Evolutionary conservation across 2,113 vertebrate species (phyloP), one percentile per base, ranked within the genome.

Genomic region (Chloropsis hardwickii): DNA sequence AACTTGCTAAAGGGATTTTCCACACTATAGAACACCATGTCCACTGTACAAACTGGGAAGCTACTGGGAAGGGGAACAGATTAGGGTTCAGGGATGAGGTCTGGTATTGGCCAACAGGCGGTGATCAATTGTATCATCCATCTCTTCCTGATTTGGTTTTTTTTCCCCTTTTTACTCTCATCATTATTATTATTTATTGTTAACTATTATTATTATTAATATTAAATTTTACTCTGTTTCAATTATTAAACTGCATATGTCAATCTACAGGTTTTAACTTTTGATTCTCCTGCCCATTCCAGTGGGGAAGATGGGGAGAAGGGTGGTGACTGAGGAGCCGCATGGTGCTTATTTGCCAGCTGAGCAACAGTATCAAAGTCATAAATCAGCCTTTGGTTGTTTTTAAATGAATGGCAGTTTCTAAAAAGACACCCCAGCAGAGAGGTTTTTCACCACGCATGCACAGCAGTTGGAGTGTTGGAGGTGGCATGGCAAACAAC

Each of bases 51-150:
- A 37, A 58, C 12, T n/a, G 23, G 7, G 23, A 40, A 51, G 7
- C 9, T 29, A 5, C 37, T 7, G 0, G 1, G 19, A n/a, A 45
- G 12, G 3, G 23, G 11, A 81, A 21, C 3, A 73, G 12, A 6
- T 51, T 51, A 45, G 5, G 9, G 12, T 44, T 44, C 37, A 44
- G 10, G 15, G 24, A 21, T 29, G 6, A 19, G 28, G 28, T 37
- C 35, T 72, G 12, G 10, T 27, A 28, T 20, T 42, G 7, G 17
- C 23, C 22, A 73, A 27, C 6, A 58, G 22, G 31, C 51, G 21
- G 17, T 37, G 37, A 51, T 37, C 8, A 33, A 11, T 33, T 66
- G 8, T 16, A 17, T 33, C 18, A 37, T 73, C 35, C 8, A 33
- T 11, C 23, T 9, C 27, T 72, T 48, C 4, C 3, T 39, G 9